Base-by-base conservation (phyloP, 2,888 invertebrate species). In the Corythucha ciliata region DNA sequence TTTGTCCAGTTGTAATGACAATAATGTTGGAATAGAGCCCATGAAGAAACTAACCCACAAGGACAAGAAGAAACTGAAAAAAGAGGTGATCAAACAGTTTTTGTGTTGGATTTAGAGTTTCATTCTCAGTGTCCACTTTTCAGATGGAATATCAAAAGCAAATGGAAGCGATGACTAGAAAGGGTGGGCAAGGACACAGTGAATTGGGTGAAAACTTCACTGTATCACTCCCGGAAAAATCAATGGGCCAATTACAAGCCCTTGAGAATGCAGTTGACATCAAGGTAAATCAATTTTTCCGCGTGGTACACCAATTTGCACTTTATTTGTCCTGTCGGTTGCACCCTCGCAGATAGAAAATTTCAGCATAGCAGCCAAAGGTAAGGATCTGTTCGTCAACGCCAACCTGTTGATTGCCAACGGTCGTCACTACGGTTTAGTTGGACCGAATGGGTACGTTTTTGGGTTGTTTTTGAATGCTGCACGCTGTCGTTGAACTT, bases 291-390 rank as follows among this genome's bases (percentile, higher is more conserved):
- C 14, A n/a, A n/a, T 36, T 36, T 36, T 36, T 36, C 8, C 14
- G 37, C 12, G 16, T 36, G 29, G n/a, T n/a, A 29, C 29, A 10
- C n/a, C n/a, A 29, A 10, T 29, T n/a, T 29, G 29, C 29, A 29
- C 8, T 29, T n/a, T 10, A 29, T 10, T 29, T 10, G 29, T 10
- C 29, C 12, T 29, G 29, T 12, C 10, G n/a, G 20, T 18, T n/a
- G n/a, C n/a, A n/a, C n/a, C 4, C 10, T 56, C 45, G 18, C 29
- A 59, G 59, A 54, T 94, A 14, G 97, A 98, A 65, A 94, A 92
- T 69, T 98, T 98, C 67, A 92, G 92, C 53, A 98, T 99, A 61
- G 81, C 91, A 18, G 98, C 98, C 0, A 88, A 92, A 68, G 98
- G 98, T 50, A 92, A 98, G 63, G 92, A 96, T 66, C 74, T 98